Conservation (phyloP, 1,140 invertebrate genomes). For the Bombus pascuorum region DNA sequence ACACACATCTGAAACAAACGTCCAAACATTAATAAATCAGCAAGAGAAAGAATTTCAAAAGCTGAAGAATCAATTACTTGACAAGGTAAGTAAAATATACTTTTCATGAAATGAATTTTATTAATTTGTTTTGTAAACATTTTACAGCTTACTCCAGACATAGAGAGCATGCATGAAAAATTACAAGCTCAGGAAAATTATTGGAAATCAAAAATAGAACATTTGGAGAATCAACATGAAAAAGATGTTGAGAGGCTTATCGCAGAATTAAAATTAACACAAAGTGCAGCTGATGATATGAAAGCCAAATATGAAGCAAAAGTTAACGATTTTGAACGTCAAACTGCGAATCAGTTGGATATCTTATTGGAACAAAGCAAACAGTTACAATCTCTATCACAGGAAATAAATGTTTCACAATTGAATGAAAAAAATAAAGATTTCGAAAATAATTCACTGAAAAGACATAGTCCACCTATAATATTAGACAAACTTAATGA, state of each 20-base stretch:
- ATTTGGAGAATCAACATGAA: slow-evolving; percentile 77
- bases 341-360: slow-evolving; percentile 72
- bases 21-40: slow-evolving; percentile 70
- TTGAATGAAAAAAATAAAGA: slow-evolving; percentile 34
- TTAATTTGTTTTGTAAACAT: not conserved
- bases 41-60: slow-evolving; percentile 77
- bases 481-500: not conserved
- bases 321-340: slow-evolving; percentile 75
- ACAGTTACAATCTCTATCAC: slow-evolving; percentile 74
- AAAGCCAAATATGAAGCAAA: slow-evolving; percentile 76
- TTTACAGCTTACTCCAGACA: slow-evolving; percentile 70
- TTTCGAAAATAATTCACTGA: slow-evolving; percentile 8
- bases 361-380: slow-evolving; percentile 75
- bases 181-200: slow-evolving; percentile 77
- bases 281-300: slow-evolving; percentile 71
- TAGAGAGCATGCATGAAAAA: slow-evolving; percentile 78
- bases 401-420: slow-evolving; percentile 63
- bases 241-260: slow-evolving; percentile 77
- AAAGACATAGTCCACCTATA: slow-evolving; percentile 8
- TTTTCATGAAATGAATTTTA: slow-evolving; percentile 4
- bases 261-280: slow-evolving; percentile 76
- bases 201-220: slow-evolving; percentile 78
- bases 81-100: slow-evolving; percentile 57
- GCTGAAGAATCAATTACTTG: slow-evolving; percentile 72
- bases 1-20: slow-evolving; percentile 59